Conservation (phyloP, 2,888 invertebrate genomes). For the Habroteleia sp. region DNA sequence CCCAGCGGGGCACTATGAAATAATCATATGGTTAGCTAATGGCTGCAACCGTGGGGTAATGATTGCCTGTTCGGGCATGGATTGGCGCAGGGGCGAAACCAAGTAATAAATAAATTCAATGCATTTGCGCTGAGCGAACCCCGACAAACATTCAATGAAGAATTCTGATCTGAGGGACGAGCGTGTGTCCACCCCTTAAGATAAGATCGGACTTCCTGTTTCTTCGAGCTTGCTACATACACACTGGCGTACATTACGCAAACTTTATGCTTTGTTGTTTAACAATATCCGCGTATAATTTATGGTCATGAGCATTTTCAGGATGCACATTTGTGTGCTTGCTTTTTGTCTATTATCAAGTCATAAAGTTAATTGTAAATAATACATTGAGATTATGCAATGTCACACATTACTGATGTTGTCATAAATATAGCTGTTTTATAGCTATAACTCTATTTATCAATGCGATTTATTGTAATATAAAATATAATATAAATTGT, state of each 20-base stretch:
- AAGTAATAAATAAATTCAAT: constrained; percentile 81
- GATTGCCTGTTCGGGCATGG: constrained; percentile 74
- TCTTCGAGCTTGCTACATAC: constrained; percentile 58
- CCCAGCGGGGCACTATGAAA: constrained; percentile 77
- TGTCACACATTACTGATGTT: too few species aligned
- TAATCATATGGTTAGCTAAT: constrained; percentile 82
- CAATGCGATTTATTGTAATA: too few species aligned
- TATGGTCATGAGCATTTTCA: constrained; percentile 12
- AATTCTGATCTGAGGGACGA: constrained; percentile 75
- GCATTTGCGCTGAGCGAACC: constrained; percentile 74
- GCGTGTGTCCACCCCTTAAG: constrained; percentile 53
- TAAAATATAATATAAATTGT: too few species aligned
- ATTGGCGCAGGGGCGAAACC: constrained; percentile 65
- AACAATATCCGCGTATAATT: constrained; percentile 42
- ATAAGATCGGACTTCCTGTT: constrained; percentile 61
- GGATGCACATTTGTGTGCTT: constrained; percentile 1
- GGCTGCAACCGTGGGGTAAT: constrained; percentile 73
- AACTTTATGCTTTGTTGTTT: constrained; percentile 36
- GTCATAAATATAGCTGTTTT: too few species aligned
- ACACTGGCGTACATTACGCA: constrained; percentile 47
- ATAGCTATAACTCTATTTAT: too few species aligned
- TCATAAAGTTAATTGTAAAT: too few species aligned
- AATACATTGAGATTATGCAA: too few species aligned
- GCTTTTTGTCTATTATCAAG: too few species aligned
- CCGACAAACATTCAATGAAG: constrained; percentile 79